Percentiles rank a stretch among this genome's conserved stretches.
Conservation (phyloP, 2,888 invertebrate species). For the Erebia ligea region DNA sequence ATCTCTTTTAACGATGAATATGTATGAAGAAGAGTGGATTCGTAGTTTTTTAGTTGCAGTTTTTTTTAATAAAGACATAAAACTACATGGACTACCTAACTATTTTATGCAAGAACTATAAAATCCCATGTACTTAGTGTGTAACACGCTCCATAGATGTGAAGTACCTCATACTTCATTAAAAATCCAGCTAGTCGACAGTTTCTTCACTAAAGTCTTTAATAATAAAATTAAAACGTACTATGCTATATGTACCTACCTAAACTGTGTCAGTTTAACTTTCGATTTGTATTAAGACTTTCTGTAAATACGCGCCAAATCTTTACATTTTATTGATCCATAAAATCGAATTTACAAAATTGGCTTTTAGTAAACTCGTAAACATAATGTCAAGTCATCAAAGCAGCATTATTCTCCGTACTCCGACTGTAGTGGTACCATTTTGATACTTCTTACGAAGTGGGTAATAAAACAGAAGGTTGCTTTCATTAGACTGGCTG, state of each 20-base stretch:
- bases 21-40: constrained; percentile 35
- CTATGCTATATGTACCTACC: neutral
- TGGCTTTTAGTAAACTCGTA: constrained; percentile 22
- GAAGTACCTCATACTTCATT: neutral
- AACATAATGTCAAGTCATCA: constrained; percentile 26
- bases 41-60: constrained; percentile 29
- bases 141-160: neutral
- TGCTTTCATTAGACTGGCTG: constrained; percentile 69
- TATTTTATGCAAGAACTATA: neutral
- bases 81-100: constrained; percentile 1
- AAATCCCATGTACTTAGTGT: neutral
- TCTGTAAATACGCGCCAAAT: neutral
- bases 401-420: constrained; percentile 22
- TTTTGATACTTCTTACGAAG: constrained; percentile 52
- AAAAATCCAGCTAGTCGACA: neutral
- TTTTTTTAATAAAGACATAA: constrained; percentile 11
- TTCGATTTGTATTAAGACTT: neutral
- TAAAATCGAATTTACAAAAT: constrained; percentile 20
- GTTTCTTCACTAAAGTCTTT: neutral
- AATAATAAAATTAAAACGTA: neutral
- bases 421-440: constrained; percentile 28
- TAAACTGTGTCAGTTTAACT: neutral
- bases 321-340: constrained; percentile 3
- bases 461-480: constrained; percentile 73
- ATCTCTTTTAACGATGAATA: constrained; percentile 38